phyloP scores from a whole-genome alignment of 1,140 invertebrate species.

The Telenomus remus region DNA sequence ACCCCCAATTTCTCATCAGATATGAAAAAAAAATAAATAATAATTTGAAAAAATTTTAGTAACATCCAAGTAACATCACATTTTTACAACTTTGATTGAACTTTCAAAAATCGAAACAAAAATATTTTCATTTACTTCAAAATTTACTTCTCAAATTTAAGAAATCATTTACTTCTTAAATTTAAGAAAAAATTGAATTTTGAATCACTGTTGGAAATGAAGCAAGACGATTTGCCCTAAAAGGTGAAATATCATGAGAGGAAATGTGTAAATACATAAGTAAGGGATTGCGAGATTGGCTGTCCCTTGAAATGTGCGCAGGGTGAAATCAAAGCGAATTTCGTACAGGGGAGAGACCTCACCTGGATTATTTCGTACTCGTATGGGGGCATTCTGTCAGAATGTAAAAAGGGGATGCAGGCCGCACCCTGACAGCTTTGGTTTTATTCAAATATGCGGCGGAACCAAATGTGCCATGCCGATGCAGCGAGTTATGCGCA shows the following conservation, averaged over 20 bases:
- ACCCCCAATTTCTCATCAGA: not conserved
- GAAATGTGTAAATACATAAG: constrained; percentile 34
- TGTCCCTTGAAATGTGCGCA: constrained; percentile 34
- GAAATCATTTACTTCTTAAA: no score
- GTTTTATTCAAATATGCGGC: constrained; percentile 69
- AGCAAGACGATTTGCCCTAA: no score
- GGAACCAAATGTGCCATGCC: constrained; percentile 58
- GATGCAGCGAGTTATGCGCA: constrained; percentile 48
- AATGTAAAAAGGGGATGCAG: constrained; percentile 59
- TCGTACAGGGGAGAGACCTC: constrained; percentile 45
- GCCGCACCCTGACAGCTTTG: constrained; percentile 58
- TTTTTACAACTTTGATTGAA: no score
- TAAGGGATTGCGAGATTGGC: constrained; percentile 27
- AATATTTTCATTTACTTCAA: no score
- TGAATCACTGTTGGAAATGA: no score
- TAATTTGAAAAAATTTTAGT: not conserved
- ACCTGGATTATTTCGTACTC: constrained; percentile 61
- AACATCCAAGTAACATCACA: no score
- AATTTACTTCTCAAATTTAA: no score
- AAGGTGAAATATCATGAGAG: not conserved
- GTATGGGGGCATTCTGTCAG: constrained; percentile 50
- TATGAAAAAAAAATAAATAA: not conserved
- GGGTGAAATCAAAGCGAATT: constrained; percentile 56
- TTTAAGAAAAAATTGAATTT: no score
- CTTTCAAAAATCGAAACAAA: no score